Base-by-base conservation (phyloP, 23 tunicate species). In the Styela plicata region DNA sequence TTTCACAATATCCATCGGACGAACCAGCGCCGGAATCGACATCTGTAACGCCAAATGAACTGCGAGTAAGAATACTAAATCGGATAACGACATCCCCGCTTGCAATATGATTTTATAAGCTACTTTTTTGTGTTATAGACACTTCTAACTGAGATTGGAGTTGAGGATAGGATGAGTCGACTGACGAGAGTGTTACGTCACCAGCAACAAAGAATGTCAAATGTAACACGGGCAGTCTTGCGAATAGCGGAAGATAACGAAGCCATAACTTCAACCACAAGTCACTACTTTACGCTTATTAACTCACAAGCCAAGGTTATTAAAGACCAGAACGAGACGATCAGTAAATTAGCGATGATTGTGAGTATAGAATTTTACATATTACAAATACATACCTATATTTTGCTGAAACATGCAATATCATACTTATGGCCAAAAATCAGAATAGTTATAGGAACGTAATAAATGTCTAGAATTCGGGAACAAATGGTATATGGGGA, bases 281-380 rank as follows among this genome's bases (percentile, higher is more conserved):
- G 87, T 25, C 84, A 91, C 76, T 83, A 87, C 57, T 83, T 80
- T 32, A 65, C 83, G 63, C 70, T 91, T 21, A 70, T 91, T 26
- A 86, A 83, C 57, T 69, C 83, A 25, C 97, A 91, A 64, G 85
- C 82, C 2, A 79, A 80, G 62, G 74, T 74, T 23, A 84, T 89
- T 28, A 85, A 80, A 22, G 79, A 84, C 36, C 94, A 89, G 79
- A 89, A 89, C 63, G 84, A 69, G n/a, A 89, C 94, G 2, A 63
- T 89, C 5, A 28, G 71, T 0, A 53, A 68, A 34, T 61, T 84
- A 10, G 23, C 67, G 28, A 19, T 31, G 64, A 89, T 79, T 81
- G 94, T 88, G 65, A 62, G 62, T 30, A 17, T 32, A n/a, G 27
- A 23, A 68, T 29, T 29, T 17, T 23, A 19, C 64, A 21, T 61